Base-by-base conservation (phyloP, 2,888 invertebrate genomes). In the Tridacna crocea region DNA sequence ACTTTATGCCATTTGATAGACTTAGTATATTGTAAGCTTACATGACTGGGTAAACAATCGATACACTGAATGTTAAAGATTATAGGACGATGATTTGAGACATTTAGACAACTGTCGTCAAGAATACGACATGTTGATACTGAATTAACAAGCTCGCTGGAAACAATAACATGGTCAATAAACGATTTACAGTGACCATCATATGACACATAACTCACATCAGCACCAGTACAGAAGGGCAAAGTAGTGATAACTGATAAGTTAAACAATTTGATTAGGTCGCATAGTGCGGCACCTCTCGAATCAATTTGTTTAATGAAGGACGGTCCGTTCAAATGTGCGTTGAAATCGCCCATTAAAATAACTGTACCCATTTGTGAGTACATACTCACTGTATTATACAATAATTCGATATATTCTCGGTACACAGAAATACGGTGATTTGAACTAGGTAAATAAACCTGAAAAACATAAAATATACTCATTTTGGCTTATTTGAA, bases 341-440 rank as follows among this genome's bases (percentile, higher is more conserved):
- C 36, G 51, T 60, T 74, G 26, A 74, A 74, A 60, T 74, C 74
- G 27, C 74, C 74, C 36, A 74, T 60, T 11, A 74, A 10, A 27
- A 60, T 17, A 19, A 60, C 27, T 36, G n/a, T 58, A 0, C 60
- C 60, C 36, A 17, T 60, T 15, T 60, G 26, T 36, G 36, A n/a
- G n/a, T n/a, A n/a, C n/a, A n/a, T n/a, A n/a, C n/a, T n/a, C n/a
- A n/a, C n/a, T n/a, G n/a, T n/a, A n/a, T n/a, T n/a, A n/a, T n/a
- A n/a, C n/a, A n/a, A n/a, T n/a, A n/a, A n/a, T n/a, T n/a, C n/a
- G n/a, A n/a, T n/a, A n/a, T n/a, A n/a, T n/a, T n/a, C n/a, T n/a
- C n/a, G n/a, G n/a, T n/a, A n/a, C n/a, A n/a, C n/a, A n/a, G n/a
- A n/a, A n/a, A n/a, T n/a, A n/a, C n/a, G n/a, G n/a, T n/a, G n/a